phyloP scores from a whole-genome alignment of 2,113 vertebrate genomes.

The Aramus guarauna region DNA sequence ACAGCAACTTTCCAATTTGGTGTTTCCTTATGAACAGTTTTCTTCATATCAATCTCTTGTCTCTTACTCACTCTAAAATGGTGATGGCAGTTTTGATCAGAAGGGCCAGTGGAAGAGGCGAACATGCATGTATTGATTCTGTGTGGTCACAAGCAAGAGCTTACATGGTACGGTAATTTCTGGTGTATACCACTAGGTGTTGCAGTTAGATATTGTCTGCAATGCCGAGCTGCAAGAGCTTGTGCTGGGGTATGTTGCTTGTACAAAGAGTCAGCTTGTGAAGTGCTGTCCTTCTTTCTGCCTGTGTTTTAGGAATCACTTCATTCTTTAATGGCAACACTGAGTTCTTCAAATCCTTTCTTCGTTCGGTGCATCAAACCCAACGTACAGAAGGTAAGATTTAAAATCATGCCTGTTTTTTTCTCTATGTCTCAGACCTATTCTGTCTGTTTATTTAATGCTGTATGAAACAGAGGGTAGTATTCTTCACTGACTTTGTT shows the following conservation, averaged over 20 bases:
- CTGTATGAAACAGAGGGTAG: neutral
- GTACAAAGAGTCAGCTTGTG: neutral
- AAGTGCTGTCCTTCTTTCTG: neutral
- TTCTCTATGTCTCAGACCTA: neutral
- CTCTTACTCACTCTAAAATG: neutral
- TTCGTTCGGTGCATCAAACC: conserved; percentile 98
- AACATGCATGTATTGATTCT: accelerated
- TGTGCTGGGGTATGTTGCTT: neutral
- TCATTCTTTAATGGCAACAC: conserved; percentile 91
- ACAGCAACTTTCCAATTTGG: neutral
- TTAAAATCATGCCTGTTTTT: neutral
- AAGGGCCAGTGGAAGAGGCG: neutral
- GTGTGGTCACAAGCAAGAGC: neutral
- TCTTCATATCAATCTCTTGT: neutral
- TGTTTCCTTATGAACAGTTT: neutral
- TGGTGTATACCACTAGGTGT: neutral
- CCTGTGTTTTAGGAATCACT: conserved; percentile 77
- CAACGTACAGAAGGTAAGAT: conserved; percentile 89
- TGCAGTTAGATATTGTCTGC: neutral
- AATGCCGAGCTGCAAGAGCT: neutral
- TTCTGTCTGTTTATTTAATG: neutral
- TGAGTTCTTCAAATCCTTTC: conserved; percentile 91
- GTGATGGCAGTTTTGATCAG: neutral
- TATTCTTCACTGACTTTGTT: neutral
- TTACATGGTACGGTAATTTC: neutral